Base-by-base conservation (phyloP, 2,797 vertebrate species). In the Acrocephalus scirpaceus region DNA sequence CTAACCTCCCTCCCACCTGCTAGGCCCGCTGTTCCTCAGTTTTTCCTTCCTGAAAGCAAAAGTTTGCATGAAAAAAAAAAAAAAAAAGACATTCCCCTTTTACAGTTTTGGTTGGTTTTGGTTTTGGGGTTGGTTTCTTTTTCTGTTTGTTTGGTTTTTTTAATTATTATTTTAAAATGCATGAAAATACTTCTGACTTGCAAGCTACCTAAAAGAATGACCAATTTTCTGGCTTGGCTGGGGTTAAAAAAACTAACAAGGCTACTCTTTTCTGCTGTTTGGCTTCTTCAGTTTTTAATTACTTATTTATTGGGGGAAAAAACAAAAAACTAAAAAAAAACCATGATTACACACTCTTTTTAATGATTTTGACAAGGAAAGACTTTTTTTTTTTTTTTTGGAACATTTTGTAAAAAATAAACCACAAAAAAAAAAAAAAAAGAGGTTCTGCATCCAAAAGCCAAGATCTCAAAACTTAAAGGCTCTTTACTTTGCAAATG, bases 191-290 rank as follows among this genome's bases (percentile, higher is more conserved):
- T 98, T 99, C 98, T 98, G 95, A 98, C 98, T 98, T 99, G 98
- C 98, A 99, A 99, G 99, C 99, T 99, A 99, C 99, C 98, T 99
- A 99, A 98, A 97, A 98, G 98, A 99, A 98, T 99, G 98, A 99
- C 98, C 98, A 64, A 98, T 99, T 97, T 98, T 99, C 98, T 98
- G 99, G 98, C 99, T 99, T 99, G 98, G 98, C 98, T 99, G 98
- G 99, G 99, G 98, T 99, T 99, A 98, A 98, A 95, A 92, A 96
- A 95, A 98, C 97, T 98, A 99, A 99, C 98, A 99, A 98, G 98
- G 98, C 98, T 99, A 98, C 98, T 98, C 98, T 98, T 99, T 97
- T 97, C 98, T 99, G 99, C 98, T 99, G 98, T 97, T 97, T 99
- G 98, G 98, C 98, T 98, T 98, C 98, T 99, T 98, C 98, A 97